Base-by-base conservation (phyloP, 1,140 invertebrate species). In the Paralvinella palmiformis region DNA sequence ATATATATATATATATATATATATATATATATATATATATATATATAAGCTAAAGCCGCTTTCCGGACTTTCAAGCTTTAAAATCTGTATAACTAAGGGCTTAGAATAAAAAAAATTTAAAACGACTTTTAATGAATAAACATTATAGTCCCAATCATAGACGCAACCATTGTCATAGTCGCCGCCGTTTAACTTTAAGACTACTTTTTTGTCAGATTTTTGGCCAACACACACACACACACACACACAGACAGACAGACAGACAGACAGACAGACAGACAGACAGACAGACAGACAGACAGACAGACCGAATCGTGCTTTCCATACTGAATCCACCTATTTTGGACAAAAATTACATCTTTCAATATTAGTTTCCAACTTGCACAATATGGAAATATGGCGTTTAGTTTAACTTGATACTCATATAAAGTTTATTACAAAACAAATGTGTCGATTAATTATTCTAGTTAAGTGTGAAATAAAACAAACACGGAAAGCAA, bases 1-100 rank as follows among this genome's bases (percentile, higher is more conserved):
- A 52, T n/a, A 52, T n/a, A 52, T n/a, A 52, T n/a, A 52, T n/a
- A 52, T n/a, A 52, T n/a, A 52, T n/a, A 52, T n/a, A 52, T n/a
- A 52, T n/a, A 52, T n/a, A 52, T n/a, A 52, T n/a, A 52, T n/a
- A 52, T n/a, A 52, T n/a, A 52, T n/a, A 52, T n/a, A 52, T n/a
- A 52, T n/a, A 52, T n/a, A 52, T n/a, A 52, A 7, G 31, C n/a
- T 27, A 7, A 50, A 22, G 15, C 45, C 20, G 20, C 20, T 24
- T 22, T 50, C 5, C 45, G 27, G 20, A 50, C 45, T 22, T 50
- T 6, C 45, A 50, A 22, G 27, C 45, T 22, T 50, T 6, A n/a
- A 50, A 22, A 50, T 24, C 20, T 50, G 15, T 24, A 50, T 50
- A 50, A n/a, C 20, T 50, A 17, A n/a, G 27, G 20, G 27, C 45